phyloP scores from a whole-genome alignment of 2,888 invertebrate genomes.

The Malacosoma neustria region DNA sequence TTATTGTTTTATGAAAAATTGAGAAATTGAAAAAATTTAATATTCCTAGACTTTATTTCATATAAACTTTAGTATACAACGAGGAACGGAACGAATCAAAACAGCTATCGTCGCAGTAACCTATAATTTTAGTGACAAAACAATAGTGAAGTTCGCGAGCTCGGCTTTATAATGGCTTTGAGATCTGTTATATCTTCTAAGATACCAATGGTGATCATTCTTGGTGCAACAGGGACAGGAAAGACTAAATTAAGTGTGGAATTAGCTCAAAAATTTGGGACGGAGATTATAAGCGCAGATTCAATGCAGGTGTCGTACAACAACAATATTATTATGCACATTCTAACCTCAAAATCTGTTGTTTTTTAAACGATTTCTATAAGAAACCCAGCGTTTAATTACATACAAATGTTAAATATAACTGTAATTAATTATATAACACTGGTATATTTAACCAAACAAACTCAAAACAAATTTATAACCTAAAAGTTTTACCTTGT shows the following conservation, averaged over 20 bases:
- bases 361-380: background rate
- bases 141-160: conserved; percentile 60
- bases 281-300: conserved; percentile 98
- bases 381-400: no score
- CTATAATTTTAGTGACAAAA: conserved; percentile 32
- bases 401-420: no score
- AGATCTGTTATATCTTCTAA: conserved; percentile 48
- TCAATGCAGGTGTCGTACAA: conserved; percentile 92
- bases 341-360: conserved; percentile 40
- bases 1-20: no score
- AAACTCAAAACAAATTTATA: no score
- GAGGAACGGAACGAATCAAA: conserved; percentile 11
- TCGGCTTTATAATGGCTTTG: conserved; percentile 46
- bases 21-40: no score
- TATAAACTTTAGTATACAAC: no score
- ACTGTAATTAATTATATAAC: no score
- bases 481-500: no score
- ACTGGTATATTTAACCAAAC: no score
- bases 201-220: conserved; percentile 87
- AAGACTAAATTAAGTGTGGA: conserved; percentile 97
- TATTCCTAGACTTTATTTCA: no score
- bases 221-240: conserved; percentile 97
- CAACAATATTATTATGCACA: conserved; percentile 4
- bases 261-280: conserved; percentile 87
- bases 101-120: background rate